A percentile compares a stretch with the other conserved stretches of the same genome.
Evolutionary conservation across 2,113 vertebrate species (phyloP).

Genomic region (Tamias sibiricus): DNA sequence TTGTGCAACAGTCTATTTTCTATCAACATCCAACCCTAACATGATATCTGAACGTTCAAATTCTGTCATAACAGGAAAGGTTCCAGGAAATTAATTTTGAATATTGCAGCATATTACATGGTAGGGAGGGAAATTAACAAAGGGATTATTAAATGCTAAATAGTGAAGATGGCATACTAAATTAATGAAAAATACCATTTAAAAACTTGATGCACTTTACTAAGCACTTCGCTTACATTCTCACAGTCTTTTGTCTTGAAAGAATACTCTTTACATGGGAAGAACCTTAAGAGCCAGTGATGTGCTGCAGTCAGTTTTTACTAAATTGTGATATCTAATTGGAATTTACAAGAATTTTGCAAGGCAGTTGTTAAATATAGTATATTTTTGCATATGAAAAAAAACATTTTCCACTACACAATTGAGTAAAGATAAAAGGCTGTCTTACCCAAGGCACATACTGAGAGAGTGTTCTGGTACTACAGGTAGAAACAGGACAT

Average conservation of each 20-base stretch:
- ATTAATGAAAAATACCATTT: not conserved
- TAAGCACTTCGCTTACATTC: not conserved
- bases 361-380: not conserved
- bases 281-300: not conserved
- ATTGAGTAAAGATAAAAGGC: not conserved
- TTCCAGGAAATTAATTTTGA: not conserved
- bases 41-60: not conserved
- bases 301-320: not conserved
- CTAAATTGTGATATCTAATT: not conserved
- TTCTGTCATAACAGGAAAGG: not conserved
- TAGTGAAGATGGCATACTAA: not conserved
- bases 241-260: not conserved
- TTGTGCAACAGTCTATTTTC: not conserved
- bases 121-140: not conserved
- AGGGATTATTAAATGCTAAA: not conserved
- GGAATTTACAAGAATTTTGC: not conserved
- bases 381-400: not conserved
- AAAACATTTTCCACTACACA: not conserved
- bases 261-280: not conserved
- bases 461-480: accelerated
- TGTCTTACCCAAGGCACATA: accelerated
- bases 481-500: not conserved
- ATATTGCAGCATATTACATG: not conserved
- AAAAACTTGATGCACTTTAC: not conserved
- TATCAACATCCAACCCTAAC: not conserved